phyloP scores from a whole-genome alignment of 2,113 vertebrate genomes.

The Podarcis muralis region DNA sequence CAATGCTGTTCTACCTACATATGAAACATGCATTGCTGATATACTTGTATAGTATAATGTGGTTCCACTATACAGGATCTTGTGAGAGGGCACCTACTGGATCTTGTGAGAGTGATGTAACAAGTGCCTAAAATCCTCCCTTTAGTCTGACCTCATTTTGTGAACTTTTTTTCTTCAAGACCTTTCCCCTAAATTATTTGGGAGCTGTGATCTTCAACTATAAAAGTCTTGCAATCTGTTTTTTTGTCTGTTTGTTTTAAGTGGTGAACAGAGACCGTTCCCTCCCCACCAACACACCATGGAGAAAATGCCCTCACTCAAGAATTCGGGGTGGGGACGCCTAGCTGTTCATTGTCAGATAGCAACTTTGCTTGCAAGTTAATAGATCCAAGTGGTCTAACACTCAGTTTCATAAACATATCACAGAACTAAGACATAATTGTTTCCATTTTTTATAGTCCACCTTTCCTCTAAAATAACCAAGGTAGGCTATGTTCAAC shows the following conservation, averaged over 20 bases:
- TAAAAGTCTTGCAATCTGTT: neutral
- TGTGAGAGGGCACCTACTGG: no score
- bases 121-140: neutral
- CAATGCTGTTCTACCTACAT: neutral
- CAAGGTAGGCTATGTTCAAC: neutral
- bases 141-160: neutral
- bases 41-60: neutral
- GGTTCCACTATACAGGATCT: neutral
- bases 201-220: neutral
- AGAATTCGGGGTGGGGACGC: neutral
- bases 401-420: neutral
- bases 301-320: neutral
- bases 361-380: neutral
- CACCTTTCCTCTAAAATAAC: neutral
- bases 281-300: neutral
- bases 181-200: neutral
- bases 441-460: neutral
- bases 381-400: neutral
- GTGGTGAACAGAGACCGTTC: no score
- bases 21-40: neutral
- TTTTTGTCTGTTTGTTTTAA: no score
- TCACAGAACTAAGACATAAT: neutral
- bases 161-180: neutral
- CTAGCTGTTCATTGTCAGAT: neutral
- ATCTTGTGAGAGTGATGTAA: neutral